phyloP scores from a whole-genome alignment of 2,888 invertebrate genomes.

The Nomada fucata region DNA sequence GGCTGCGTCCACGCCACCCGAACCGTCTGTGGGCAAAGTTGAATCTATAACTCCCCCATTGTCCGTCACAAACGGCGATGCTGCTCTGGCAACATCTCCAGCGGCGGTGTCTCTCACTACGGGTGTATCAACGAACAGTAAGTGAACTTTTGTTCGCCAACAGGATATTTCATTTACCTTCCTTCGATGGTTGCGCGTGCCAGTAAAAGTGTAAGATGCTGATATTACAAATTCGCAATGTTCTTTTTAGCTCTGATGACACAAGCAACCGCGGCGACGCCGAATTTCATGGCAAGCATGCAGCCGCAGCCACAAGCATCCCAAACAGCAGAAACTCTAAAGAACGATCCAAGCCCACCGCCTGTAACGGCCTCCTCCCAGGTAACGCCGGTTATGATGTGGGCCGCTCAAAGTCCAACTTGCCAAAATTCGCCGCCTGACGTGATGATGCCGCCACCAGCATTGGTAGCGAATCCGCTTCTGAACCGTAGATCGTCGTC shows the following conservation, averaged over 20 bases:
- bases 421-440: slow-evolving; percentile 84
- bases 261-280: slow-evolving; percentile 68
- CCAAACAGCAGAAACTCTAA: slow-evolving; percentile 74
- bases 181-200: too few species aligned
- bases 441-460: slow-evolving; percentile 89
- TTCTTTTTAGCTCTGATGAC: slow-evolving; percentile 73
- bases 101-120: slow-evolving; percentile 70
- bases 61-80: slow-evolving; percentile 81
- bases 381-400: slow-evolving; percentile 81
- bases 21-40: slow-evolving; percentile 78
- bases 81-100: slow-evolving; percentile 69
- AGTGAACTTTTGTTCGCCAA: slow-evolving; percentile 39
- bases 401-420: slow-evolving; percentile 72
- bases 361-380: slow-evolving; percentile 69
- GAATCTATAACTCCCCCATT: slow-evolving; percentile 74
- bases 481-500: slow-evolving; percentile 86
- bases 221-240: not conserved
- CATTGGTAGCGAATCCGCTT: slow-evolving; percentile 86
- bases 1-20: slow-evolving; percentile 77
- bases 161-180: not conserved
- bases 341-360: slow-evolving; percentile 81
- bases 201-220: not conserved
- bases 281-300: slow-evolving; percentile 71
- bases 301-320: slow-evolving; percentile 60
- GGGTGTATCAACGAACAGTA: slow-evolving; percentile 74